Base-by-base conservation (phyloP, 2,797 vertebrate species). In the Nyctalus aviator region DNA sequence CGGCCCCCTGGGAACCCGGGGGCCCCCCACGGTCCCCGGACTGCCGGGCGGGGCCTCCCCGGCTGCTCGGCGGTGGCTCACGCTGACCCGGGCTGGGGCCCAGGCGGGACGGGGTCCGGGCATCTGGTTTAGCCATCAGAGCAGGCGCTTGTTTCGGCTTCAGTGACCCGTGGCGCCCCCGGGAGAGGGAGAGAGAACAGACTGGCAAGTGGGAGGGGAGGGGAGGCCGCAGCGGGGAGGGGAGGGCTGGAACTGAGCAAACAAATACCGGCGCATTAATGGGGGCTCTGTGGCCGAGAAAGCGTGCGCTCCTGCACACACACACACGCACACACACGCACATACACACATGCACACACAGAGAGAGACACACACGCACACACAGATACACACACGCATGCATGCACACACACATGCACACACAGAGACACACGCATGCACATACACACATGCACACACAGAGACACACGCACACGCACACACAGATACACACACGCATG, bases 81-180 rank as follows among this genome's bases (percentile, higher is more conserved):
- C 18, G 48, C 75, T 78, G 92, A 79, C 44, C 87, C 0, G 30
- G 37, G 84, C 37, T 14, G 93, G 88, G 95, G 75, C 82, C 94
- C 69, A 48, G 57, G 88, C 59, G 15, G 94, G 91, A 62, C 8
- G 71, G 82, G 90, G 88, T 66, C 92, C 48, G 95, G 92, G 96
- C 97, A 96, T 96, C 96, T 97, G 96, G 94, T 94, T 96, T 96
- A 88, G 32, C 88, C 66, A 96, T 97, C 96, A 95, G 96, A 73
- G 79, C 88, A 6, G 46, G 64, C 82, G 93, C 93, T 90, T 92
- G 95, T 96, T 97, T 96, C 57, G 12, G 76, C 94, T 94, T 82
- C 89, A 44, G 44, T 97, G 96, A 97, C 96, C 96, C 97, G 41
- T 93, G 96, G 97, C 84, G 96, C 95, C 95, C 96, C 89, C 12